phyloP scores from a whole-genome alignment of 2,888 invertebrate genomes.

The Rhynchonema sp. region DNA sequence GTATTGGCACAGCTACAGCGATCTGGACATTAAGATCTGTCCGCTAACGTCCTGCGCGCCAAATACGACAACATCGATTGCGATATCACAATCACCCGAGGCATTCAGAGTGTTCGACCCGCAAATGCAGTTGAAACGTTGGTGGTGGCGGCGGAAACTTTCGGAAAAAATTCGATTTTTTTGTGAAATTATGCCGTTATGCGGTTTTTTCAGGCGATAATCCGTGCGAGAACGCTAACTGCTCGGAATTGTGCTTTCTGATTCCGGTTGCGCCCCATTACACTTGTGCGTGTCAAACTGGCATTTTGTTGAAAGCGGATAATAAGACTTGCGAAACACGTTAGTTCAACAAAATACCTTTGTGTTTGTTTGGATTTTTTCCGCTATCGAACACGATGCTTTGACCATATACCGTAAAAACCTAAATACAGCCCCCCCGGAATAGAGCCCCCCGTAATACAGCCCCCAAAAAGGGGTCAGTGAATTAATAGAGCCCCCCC shows the following conservation, averaged over 20 bases:
- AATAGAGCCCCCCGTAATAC: no score
- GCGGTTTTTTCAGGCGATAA: slow-evolving; percentile 40
- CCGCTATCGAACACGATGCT: not conserved
- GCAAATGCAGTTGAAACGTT: slow-evolving; percentile 6
- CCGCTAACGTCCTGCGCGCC: not conserved
- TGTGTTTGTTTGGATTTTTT: not conserved
- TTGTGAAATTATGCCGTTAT: no score
- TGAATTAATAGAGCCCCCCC: no score
- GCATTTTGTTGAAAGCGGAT: slow-evolving; percentile 47
- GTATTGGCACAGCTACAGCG: not conserved
- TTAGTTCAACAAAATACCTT: no score
- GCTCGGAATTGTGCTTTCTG: slow-evolving; percentile 65
- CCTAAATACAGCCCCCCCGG: no score
- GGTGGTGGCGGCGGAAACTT: not conserved
- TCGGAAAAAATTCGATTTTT: no score
- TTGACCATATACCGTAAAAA: no score
- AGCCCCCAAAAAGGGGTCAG: no score
- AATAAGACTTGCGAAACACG: slow-evolving; percentile 56
- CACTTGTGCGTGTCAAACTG: slow-evolving; percentile 65
- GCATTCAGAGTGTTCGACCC: slow-evolving; percentile 6
- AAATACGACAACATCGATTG: not conserved
- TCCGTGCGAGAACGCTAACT: slow-evolving; percentile 62
- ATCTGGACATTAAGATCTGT: not conserved
- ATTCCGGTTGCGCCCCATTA: slow-evolving; percentile 45
- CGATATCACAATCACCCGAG: not conserved